phyloP scores from a whole-genome alignment of 2,888 invertebrate species.

The Euspilapteryx auroguttella region DNA sequence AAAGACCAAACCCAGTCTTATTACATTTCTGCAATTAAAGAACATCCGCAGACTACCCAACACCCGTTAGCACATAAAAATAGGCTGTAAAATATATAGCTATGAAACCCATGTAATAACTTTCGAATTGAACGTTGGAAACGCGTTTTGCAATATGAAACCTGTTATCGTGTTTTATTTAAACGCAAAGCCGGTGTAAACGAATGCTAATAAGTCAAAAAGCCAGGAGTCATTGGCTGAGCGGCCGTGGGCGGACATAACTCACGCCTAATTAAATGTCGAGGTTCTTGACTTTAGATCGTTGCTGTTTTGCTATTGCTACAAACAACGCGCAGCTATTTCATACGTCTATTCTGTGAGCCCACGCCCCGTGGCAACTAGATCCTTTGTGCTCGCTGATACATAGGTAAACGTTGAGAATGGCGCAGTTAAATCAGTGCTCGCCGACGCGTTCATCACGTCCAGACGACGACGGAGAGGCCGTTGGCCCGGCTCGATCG shows the following conservation, averaged over 20 bases:
- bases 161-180: too few relatives aligned
- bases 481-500: conserved; percentile 36
- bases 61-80: too few relatives aligned
- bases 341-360: conserved; percentile 2
- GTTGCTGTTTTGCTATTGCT: too few relatives aligned
- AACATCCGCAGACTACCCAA: conserved; percentile 27
- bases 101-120: too few relatives aligned
- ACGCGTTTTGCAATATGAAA: too few relatives aligned
- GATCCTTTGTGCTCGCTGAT: neutral
- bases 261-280: conserved; percentile 46
- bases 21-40: conserved; percentile 27
- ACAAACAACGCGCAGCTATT: conserved; percentile 1
- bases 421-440: neutral
- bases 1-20: too few relatives aligned
- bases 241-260: conserved; percentile 38
- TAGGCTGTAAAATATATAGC: too few relatives aligned
- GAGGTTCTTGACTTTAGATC: conserved; percentile 37
- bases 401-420: conserved; percentile 1
- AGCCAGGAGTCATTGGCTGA: conserved; percentile 38
- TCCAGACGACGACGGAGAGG: conserved; percentile 28
- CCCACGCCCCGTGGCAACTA: conserved; percentile 12
- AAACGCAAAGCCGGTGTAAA: too few relatives aligned
- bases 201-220: conserved; percentile 37
- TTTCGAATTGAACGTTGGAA: too few relatives aligned
- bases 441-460: conserved; percentile 17